Evolutionary conservation across 2,797 vertebrate species (phyloP), one percentile per base, ranked within the genome.

Genomic region (Crocodylus rhombifer): DNA sequence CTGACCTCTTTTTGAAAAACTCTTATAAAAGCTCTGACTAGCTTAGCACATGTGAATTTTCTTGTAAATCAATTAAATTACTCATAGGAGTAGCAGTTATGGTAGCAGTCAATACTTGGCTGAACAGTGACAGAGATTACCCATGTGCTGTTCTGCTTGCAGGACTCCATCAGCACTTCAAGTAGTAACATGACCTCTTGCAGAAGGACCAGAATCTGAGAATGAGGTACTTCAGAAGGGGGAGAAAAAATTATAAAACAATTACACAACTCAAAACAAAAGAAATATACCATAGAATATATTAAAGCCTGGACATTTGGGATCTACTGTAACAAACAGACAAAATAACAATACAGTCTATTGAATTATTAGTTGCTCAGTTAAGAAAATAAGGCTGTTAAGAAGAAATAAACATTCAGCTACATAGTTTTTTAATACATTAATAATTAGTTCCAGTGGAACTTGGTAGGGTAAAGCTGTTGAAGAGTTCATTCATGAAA

Each of bases 401-500:
- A 36, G 33, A 71, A 21, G 42, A 62, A 71, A 71, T 14, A 13
- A 69, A 69, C 0, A 8, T 42, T 42, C 42, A 42, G 7, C 21
- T 33, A 69, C 18, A 36, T 69, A 9, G 25, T 71, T 71, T 71
- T 71, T 42, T 42, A 42, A 7, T 71, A 71, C 42, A 42, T 71
- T 23, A 33, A 71, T 8, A 42, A 21, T 21, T 42, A 42, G 33
- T 36, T 25, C 36, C 14, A 71, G 13, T 71, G 33, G 42, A 42
- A 42, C 67, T 71, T 42, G 67, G 67, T 23, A 42, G 67, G 42
- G 42, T 42, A 42, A 21, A 42, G 21, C 42, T 42, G 67, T 5
- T 71, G 67, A 42, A 61, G 10, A 75, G 77, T 84, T 71, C 36
- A 33, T 65, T 58, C n/a, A 11, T 75, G 90, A 96, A 92, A 90